Evolutionary conservation across 2,113 vertebrate species (phyloP).

Genomic region (Callocephalon fimbriatum): DNA sequence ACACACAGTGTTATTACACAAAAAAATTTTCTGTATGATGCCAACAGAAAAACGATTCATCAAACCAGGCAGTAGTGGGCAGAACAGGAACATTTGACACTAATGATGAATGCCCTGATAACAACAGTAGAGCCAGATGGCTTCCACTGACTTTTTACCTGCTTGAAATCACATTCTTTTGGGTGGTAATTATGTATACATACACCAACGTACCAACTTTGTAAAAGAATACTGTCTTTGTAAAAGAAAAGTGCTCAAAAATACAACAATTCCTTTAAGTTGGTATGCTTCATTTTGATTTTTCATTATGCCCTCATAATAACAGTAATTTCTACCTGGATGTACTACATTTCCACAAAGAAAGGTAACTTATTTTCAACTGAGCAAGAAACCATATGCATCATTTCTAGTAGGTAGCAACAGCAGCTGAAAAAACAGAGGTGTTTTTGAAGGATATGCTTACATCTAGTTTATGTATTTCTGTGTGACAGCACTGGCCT

Average conservation of each 20-base stretch:
- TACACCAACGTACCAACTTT: background rate
- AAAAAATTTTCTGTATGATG: background rate
- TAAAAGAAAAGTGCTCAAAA: background rate
- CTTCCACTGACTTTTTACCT: background rate
- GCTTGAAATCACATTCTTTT: background rate
- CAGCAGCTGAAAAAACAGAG: background rate
- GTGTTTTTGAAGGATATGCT: background rate
- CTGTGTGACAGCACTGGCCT: background rate
- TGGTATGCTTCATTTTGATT: background rate
- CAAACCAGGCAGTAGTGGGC: background rate
- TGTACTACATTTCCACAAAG: background rate
- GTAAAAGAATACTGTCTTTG: background rate
- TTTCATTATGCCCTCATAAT: background rate
- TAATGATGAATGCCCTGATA: background rate
- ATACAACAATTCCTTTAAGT: background rate
- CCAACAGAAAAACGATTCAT: background rate
- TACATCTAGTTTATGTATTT: background rate
- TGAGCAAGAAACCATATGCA: background rate
- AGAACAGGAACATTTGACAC: background rate
- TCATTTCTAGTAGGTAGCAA: background rate
- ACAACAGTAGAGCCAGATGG: background rate
- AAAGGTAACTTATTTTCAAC: background rate
- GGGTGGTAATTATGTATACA: rapidly evolving
- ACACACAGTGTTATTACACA: background rate
- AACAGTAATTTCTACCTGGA: background rate